Percentiles rank a stretch among this genome's conserved stretches.
Evolutionary conservation across 2,888 invertebrate species (phyloP).

Genomic region (Phyto melanocephala): DNA sequence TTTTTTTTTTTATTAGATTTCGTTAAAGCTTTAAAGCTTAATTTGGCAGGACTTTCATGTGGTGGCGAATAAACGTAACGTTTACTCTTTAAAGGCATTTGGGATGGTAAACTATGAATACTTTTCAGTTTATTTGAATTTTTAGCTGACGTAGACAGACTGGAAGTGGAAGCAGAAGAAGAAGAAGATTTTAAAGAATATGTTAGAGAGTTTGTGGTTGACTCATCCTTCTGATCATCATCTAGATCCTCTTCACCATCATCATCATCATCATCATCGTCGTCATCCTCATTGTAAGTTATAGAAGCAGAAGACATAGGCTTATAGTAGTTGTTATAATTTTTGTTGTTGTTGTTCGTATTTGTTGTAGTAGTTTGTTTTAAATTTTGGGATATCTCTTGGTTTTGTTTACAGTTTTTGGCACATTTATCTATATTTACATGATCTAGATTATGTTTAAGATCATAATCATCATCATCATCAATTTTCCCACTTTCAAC

Average conservation of each 20-base stretch:
- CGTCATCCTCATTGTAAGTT: background rate
- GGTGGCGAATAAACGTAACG: slow-evolving; percentile 56
- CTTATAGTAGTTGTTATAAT: slow-evolving; percentile 27
- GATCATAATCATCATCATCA: background rate
- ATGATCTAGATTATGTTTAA: slow-evolving; percentile 31
- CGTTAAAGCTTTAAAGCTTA: slow-evolving; percentile 62
- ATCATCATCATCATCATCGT: background rate
- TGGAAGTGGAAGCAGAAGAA: background rate
- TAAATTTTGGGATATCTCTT: slow-evolving; percentile 34
- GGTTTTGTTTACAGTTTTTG: slow-evolving; percentile 69
- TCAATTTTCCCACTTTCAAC: background rate
- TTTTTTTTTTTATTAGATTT: slow-evolving; percentile 56
- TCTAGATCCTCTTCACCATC: background rate
- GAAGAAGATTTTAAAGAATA: slow-evolving; percentile 6
- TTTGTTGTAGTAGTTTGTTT: slow-evolving; percentile 40
- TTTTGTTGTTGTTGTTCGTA: slow-evolving; percentile 24
- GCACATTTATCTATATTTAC: slow-evolving; percentile 70
- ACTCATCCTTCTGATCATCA: background rate
- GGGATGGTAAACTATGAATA: slow-evolving; percentile 65
- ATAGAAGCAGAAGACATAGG: slow-evolving; percentile 45
- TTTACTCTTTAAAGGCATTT: slow-evolving; percentile 66
- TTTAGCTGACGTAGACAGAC: background rate
- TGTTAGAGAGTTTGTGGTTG: slow-evolving; percentile 3
- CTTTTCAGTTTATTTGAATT: slow-evolving; percentile 41
- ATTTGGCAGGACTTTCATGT: slow-evolving; percentile 66